Evolutionary conservation across 2,113 vertebrate genomes (phyloP), one percentile per base, ranked within the genome.

Genomic region (Cavia porcellus): DNA sequence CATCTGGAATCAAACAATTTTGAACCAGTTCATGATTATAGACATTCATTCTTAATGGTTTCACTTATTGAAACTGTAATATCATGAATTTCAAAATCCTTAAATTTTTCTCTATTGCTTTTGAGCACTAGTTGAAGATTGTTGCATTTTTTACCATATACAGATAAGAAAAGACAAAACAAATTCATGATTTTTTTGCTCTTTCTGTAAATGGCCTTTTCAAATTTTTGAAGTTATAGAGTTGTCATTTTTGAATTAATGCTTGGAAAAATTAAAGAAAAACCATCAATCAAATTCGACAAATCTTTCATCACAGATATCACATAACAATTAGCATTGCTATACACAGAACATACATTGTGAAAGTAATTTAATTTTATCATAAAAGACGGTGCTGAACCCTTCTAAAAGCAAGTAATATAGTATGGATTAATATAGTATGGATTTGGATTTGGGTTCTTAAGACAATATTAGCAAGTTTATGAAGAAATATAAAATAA

Each of bases 181-280:
- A 50, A 61, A 47, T 62, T 1, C 30, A 14, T 62, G 3, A 45
- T 52, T 47, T 68, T 55, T 89, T 42, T 62, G 38, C 22, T 82
- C 20, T 75, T 79, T 74, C 42, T 57, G 6, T 28, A 94, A 75
- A 47, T 74, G 8, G 11, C 13, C 38, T 55, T 47, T 61, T 35
- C 24, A 89, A 87, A 85, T 3, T 17, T 86, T 89, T 68, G 55
- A 82, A 7, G 32, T 50, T 86, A 70, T 5, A 70, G 25, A 62
- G 89, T 47, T 89, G 19, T 28, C 50, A 95, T 68, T 79, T 86
- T 92, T 68, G 62, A 59, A 52, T 89, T 38, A 47, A 35, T 62
- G 12, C 0, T 20, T 75, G n/a, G 19, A 86, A 83, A 70, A 87
- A 68, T 90, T 52, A 2, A 66, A 11, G 7, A 89, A 75, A 1